Evolutionary conservation across 2,888 invertebrate species (phyloP).

Genomic region (Dysmachus trigonus): DNA sequence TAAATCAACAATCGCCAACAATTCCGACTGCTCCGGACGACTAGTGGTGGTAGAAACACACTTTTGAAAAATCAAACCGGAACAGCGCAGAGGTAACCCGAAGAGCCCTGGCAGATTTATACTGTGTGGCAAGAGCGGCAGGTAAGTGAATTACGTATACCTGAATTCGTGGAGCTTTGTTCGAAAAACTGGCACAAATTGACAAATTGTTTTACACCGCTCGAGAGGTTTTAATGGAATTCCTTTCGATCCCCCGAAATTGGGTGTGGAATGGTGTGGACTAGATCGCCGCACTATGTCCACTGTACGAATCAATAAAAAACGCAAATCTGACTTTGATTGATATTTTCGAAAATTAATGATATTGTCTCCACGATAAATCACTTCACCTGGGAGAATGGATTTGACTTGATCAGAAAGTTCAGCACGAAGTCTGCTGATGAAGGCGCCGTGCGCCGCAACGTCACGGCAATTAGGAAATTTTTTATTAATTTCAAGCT

Average conservation of each 20-base stretch:
- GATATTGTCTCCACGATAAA: not conserved
- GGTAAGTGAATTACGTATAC: constrained; percentile 3
- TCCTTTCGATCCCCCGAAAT: not conserved
- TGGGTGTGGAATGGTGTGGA: not conserved
- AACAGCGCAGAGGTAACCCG: not conserved
- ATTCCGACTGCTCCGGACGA: not conserved
- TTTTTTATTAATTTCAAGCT: not conserved
- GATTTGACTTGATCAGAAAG: not conserved
- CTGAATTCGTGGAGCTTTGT: not conserved
- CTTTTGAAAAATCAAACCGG: not conserved
- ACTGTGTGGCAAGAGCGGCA: not conserved
- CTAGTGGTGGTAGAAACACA: not conserved
- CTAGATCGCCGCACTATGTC: not conserved
- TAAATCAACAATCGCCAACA: not conserved
- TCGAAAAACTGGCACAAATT: not conserved
- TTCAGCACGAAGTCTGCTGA: not conserved
- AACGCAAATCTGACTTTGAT: not conserved
- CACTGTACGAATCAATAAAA: not conserved
- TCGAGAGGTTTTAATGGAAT: not conserved
- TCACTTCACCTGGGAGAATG: not conserved
- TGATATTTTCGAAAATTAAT: not conserved
- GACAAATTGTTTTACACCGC: not conserved
- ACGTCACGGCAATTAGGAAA: not conserved
- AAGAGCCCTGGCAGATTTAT: not conserved
- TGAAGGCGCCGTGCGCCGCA: not conserved